Base-by-base conservation (phyloP, 2,797 vertebrate species). In the Hybognathus amarus region DNA sequence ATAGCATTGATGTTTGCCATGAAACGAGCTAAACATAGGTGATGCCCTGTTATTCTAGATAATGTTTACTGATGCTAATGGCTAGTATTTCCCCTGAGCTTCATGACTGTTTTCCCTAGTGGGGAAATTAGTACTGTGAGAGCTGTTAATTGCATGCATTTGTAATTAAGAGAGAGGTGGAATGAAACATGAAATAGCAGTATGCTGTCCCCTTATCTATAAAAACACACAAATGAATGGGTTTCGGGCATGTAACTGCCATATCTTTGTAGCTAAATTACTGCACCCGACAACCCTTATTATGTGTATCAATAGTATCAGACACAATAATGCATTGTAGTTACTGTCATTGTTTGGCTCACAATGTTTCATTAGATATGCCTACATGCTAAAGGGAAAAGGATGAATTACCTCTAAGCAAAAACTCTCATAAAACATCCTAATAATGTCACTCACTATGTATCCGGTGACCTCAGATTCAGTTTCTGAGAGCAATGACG, bases 391-490 rank as follows among this genome's bases (percentile, higher is more conserved):
- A 56, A 68, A 59, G 5, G 63, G n/a, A 59, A 54, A 68, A 52
- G 13, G 24, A 30, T n/a, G 10, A 20, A 18, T 70, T 27, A 30
- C 64, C 13, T 70, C 10, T n/a, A 22, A 22, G 20, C 20, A 64
- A 68, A n/a, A 68, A 68, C 13, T 33, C 18, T 38, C 38, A 27
- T 52, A 11, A 40, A 68, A 47, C 24, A 63, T 63, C 13, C 13
- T 15, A 74, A 2, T 30, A 71, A 77, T 40, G 47, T 36, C 67
- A 92, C 96, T 89, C 88, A 97, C 97, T 93, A 96, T 94, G 90
- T 99, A 99, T 20, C 97, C 97, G 2, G 91, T 97, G 91, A 99
- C 97, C 90, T 96, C 95, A 0, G 97, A 97, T 92, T 99, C 97
- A 0, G 96, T 97, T 91, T 97, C 97, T n/a, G 93, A 93, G 92